phyloP scores from a whole-genome alignment of 2,797 vertebrate genomes.

The Intellagama lesueurii region DNA sequence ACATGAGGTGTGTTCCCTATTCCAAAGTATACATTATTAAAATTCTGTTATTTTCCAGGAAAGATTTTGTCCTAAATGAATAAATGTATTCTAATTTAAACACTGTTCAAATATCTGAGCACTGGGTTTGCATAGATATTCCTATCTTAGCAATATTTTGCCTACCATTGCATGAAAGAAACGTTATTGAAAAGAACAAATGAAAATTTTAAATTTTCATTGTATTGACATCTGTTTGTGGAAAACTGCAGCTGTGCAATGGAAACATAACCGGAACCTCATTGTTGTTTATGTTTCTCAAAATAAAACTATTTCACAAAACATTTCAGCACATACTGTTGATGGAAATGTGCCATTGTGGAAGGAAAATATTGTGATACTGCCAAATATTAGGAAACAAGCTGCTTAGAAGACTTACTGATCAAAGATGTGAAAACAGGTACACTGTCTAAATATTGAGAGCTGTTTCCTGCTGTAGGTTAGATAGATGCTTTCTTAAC shows the following conservation, averaged over 20 bases:
- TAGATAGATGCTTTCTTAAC: not conserved
- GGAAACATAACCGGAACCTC: constrained; percentile 5
- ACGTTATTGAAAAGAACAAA: constrained; percentile 11
- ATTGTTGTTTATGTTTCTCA: constrained; percentile 21
- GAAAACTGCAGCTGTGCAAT: constrained; percentile 16
- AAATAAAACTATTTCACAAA: constrained; percentile 24
- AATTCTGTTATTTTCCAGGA: not conserved
- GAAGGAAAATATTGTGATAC: constrained; percentile 13
- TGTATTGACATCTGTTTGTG: constrained; percentile 8
- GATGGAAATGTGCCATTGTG: constrained; percentile 12
- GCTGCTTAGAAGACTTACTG: constrained; percentile 8
- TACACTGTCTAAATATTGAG: not conserved
- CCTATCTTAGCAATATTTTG: not conserved
- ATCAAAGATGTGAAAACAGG: not conserved
- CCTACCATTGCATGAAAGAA: not conserved
- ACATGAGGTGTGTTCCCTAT: not conserved
- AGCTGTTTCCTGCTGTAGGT: not conserved
- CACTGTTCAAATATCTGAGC: not conserved
- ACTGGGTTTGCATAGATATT: not conserved
- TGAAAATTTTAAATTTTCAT: constrained; percentile 12
- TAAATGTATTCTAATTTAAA: constrained; percentile 13
- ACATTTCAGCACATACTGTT: not conserved
- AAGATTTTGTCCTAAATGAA: constrained; percentile 13
- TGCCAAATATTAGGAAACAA: not conserved
- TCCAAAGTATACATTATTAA: not conserved